These are phyloP conservation scores for Procavia capensis DNA, from an alignment of 2,113 vertebrate genomes.

Conservation along the genomic window DNA sequence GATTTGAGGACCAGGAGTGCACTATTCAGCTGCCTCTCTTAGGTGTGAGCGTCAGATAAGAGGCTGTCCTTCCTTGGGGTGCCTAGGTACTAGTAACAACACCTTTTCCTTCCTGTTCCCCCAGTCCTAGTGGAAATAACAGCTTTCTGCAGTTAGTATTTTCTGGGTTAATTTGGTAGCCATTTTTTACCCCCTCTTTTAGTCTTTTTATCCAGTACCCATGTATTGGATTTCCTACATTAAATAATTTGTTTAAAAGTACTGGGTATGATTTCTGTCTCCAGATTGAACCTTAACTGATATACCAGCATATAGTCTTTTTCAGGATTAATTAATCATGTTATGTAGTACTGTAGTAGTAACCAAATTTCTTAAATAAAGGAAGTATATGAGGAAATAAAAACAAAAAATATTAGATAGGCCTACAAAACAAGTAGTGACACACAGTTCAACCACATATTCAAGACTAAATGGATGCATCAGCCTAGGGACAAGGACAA, in stretches of 20 bases:
- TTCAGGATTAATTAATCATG: neutral
- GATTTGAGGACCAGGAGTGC: neutral
- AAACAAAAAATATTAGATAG: too few species aligned
- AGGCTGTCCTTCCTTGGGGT: too few species aligned
- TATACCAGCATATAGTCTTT: neutral
- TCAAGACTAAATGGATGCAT: too few species aligned
- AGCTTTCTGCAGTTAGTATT: neutral
- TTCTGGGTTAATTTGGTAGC: neutral
- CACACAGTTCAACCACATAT: too few species aligned
- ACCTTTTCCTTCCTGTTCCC: neutral
- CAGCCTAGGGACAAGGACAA: too few species aligned
- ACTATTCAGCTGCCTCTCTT: neutral
- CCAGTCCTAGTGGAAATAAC: neutral
- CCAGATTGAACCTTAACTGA: neutral
- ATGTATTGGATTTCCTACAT: neutral
- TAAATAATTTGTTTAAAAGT: neutral
- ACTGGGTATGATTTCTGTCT: neutral
- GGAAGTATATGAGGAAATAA: neutral
- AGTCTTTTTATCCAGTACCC: too few species aligned
- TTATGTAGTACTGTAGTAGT: too few species aligned
- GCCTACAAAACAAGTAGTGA: too few species aligned
- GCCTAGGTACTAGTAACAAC: neutral
- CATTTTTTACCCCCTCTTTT: neutral
- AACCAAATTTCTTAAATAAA: neutral
- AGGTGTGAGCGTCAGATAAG: neutral